phyloP scores from a whole-genome alignment of 2,888 invertebrate species.

The Xestia sexstrigata region DNA sequence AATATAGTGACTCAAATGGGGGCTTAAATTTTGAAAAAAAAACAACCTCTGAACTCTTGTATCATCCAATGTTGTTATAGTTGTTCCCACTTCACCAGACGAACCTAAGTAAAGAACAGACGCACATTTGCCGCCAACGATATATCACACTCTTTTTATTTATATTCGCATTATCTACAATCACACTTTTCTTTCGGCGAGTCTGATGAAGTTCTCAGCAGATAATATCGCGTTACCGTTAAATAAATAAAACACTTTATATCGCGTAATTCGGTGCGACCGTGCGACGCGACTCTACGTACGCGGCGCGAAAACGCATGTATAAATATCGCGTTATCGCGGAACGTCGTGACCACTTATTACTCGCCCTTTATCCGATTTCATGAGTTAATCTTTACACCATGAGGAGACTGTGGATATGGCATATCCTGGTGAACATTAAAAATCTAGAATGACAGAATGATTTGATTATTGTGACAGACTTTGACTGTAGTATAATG shows the following conservation, averaged over 20 bases:
- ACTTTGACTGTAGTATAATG: neutral
- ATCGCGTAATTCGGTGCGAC: slow-evolving; percentile 65
- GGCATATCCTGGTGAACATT: neutral
- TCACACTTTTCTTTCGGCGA: slow-evolving; percentile 44
- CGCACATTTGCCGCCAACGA: neutral
- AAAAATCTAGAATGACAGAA: neutral
- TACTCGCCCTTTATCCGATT: slow-evolving; percentile 80
- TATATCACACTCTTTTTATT: slow-evolving; percentile 18
- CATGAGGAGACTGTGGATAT: slow-evolving; percentile 43
- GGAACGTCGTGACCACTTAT: slow-evolving; percentile 73
- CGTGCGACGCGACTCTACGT: slow-evolving; percentile 19
- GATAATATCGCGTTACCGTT: slow-evolving; percentile 57
- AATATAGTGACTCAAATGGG: neutral
- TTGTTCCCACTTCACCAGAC: neutral
- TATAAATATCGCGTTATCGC: slow-evolving; percentile 79
- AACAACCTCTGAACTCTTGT: neutral
- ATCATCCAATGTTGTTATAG: neutral
- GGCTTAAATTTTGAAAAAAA: neutral
- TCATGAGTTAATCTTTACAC: slow-evolving; percentile 78
- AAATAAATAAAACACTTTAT: slow-evolving; percentile 61
- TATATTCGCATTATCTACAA: slow-evolving; percentile 28
- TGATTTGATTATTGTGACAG: neutral
- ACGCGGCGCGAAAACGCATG: slow-evolving; percentile 53
- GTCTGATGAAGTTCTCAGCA: slow-evolving; percentile 47
- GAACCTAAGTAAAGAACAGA: neutral